Evolutionary conservation across 2,113 vertebrate genomes (phyloP), one percentile per base, ranked within the genome.

Genomic region (Nanorana parkeri): DNA sequence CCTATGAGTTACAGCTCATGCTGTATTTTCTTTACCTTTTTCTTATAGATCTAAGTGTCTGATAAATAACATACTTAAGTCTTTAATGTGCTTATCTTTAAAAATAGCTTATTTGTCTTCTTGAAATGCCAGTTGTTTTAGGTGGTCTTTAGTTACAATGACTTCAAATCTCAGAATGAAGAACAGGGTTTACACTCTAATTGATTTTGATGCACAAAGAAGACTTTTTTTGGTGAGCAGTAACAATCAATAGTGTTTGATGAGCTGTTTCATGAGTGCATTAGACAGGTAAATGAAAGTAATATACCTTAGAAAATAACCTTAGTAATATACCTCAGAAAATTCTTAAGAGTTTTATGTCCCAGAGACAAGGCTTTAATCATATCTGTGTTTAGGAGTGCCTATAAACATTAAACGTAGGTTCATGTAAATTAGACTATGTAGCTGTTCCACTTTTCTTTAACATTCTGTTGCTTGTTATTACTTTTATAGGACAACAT

Each of bases 171-270:
- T 21, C 13, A 19, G 23, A 36, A 64, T 13, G 51, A 23, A 77
- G 64, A 24, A 10, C 51, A 66, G 28, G 26, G 8, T n/a, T 51
- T 47, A 28, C 41, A 47, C 52, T 67, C 73, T 63, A 77, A 55
- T 74, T 73, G 52, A 32, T 56, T 60, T 47, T 60, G 32, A 78
- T 78, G 68, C 28, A 51, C 72, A 66, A 56, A 80, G 13, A 58
- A 55, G 58, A n/a, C n/a, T 67, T 29, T 63, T 71, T 41, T 72
- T 58, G 58, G 60, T 15, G 56, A 71, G 51, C 29, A 73, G 63
- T 66, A 21, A 78, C 51, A 66, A 84, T 73, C 76, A 58, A 60
- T 68, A 67, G 52, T 28, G 66, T 77, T 71, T 73, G 68, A 61
- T 29, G 64, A 32, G 23, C 21, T 20, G 64, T 76, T 68, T 76